phyloP scores from a whole-genome alignment of 2,113 vertebrate genomes.

The Mastomys natalensis region DNA sequence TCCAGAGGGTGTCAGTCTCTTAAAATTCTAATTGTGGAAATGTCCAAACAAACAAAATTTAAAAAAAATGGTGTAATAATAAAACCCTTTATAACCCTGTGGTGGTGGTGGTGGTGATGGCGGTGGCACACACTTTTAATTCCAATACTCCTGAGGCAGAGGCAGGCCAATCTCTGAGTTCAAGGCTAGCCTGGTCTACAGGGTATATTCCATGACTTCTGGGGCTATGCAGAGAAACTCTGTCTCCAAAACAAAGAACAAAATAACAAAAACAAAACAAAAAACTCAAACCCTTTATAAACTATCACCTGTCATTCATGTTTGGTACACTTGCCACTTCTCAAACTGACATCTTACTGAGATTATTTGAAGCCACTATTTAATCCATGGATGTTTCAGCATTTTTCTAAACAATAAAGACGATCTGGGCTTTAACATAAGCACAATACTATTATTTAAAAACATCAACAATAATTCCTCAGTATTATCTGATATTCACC shows the following conservation, averaged over 20 bases:
- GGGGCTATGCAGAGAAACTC: not conserved
- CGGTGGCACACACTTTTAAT: not conserved
- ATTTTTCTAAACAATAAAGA: slow-evolving; percentile 52
- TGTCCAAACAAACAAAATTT: slow-evolving; percentile 12
- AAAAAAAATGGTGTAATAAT: not conserved
- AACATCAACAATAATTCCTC: not conserved
- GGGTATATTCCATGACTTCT: not conserved
- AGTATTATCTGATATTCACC: not conserved
- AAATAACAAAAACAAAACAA: not conserved
- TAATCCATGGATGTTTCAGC: not conserved
- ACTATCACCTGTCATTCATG: not conserved
- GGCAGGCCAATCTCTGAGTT: not conserved
- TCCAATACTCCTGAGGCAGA: not conserved
- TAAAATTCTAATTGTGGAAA: slow-evolving; percentile 31
- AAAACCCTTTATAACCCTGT: not conserved
- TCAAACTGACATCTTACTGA: not conserved
- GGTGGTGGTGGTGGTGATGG: no score
- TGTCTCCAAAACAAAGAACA: not conserved
- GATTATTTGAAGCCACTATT: not conserved
- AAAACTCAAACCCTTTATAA: not conserved
- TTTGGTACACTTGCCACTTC: not conserved
- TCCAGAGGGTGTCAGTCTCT: not conserved
- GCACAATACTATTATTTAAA: slow-evolving; percentile 6
- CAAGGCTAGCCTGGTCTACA: not conserved
- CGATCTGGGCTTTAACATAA: not conserved